Evolutionary conservation across 1,140 invertebrate species (phyloP).

Genomic region (Achatina immaculata): DNA sequence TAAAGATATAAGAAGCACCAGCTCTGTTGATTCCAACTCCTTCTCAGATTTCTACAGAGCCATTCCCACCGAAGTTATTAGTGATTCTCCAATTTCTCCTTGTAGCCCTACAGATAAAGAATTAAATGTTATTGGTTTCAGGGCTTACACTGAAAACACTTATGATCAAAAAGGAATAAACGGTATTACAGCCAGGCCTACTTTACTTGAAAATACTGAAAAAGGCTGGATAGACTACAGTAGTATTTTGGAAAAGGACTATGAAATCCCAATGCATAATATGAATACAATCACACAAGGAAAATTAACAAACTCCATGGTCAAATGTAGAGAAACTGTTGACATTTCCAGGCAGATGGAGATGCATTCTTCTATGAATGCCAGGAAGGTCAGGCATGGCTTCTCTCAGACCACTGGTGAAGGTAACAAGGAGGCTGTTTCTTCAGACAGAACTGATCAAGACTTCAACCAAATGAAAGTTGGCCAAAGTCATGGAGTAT

Average conservation of each 20-base stretch:
- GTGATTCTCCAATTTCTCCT: too few relatives aligned
- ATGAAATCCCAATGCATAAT: slow-evolving; percentile 23
- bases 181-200: not conserved
- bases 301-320: not conserved
- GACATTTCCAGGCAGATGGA: slow-evolving; percentile 10
- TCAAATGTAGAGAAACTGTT: not conserved
- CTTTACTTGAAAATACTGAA: not conserved
- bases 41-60: slow-evolving; percentile 1
- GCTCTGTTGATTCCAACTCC: not conserved
- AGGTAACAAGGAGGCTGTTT: too few relatives aligned
- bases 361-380: too few relatives aligned
- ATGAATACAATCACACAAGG: slow-evolving; percentile 1
- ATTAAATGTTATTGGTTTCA: not conserved
- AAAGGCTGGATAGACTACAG: slow-evolving; percentile 14
- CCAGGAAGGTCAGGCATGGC: too few relatives aligned
- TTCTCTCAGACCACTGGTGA: too few relatives aligned
- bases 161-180: not conserved
- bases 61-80: not conserved
- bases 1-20: too few relatives aligned
- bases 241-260: slow-evolving; percentile 17
- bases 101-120: not conserved
- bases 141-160: not conserved
- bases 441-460: too few relatives aligned
- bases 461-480: too few relatives aligned
- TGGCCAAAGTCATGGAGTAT: too few relatives aligned